These are phyloP conservation scores for Orestias chungarensis DNA, from an alignment of 2,797 vertebrate species.

Conservation along the genomic window DNA sequence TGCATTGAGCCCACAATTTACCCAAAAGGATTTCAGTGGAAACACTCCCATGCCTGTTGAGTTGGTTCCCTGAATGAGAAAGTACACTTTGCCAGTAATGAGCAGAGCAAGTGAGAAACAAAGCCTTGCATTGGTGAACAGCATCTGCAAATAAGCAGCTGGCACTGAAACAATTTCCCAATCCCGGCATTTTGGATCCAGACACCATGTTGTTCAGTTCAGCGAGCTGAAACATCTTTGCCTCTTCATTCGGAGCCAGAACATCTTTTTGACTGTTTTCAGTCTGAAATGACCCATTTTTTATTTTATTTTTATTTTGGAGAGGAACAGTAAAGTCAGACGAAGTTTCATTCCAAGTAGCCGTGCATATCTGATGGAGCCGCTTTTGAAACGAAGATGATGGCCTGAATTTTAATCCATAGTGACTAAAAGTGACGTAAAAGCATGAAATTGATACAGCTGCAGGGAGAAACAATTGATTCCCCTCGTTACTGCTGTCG, in stretches of 20 bases:
- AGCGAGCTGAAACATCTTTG: constrained; percentile 66
- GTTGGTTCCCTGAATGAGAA: constrained; percentile 24
- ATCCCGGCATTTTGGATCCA: constrained; percentile 58
- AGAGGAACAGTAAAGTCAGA: constrained; percentile 59
- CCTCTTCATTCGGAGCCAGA: constrained; percentile 59
- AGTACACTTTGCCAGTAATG: constrained; percentile 42
- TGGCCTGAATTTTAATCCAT: constrained; percentile 66
- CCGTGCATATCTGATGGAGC: constrained; percentile 67
- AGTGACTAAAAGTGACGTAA: constrained; percentile 47
- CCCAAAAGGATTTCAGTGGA: constrained; percentile 22
- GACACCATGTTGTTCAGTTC: constrained; percentile 58
- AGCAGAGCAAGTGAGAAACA: constrained; percentile 43
- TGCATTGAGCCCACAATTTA: constrained; percentile 23
- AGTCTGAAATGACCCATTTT: constrained; percentile 65
- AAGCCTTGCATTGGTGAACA: constrained; percentile 49
- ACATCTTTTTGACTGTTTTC: constrained; percentile 60
- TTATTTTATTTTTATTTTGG: no score
- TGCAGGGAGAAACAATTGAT: constrained; percentile 24
- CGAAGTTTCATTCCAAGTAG: constrained; percentile 71
- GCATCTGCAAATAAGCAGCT: constrained; percentile 63
- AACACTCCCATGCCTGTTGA: constrained; percentile 34
- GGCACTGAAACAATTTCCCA: constrained; percentile 49
- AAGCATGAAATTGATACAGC: constrained; percentile 61
- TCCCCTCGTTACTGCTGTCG: constrained; percentile 27
- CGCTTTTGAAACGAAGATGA: constrained; percentile 66